Conservation (phyloP, 2,888 invertebrate species). For the Tetragonula carbonaria region DNA sequence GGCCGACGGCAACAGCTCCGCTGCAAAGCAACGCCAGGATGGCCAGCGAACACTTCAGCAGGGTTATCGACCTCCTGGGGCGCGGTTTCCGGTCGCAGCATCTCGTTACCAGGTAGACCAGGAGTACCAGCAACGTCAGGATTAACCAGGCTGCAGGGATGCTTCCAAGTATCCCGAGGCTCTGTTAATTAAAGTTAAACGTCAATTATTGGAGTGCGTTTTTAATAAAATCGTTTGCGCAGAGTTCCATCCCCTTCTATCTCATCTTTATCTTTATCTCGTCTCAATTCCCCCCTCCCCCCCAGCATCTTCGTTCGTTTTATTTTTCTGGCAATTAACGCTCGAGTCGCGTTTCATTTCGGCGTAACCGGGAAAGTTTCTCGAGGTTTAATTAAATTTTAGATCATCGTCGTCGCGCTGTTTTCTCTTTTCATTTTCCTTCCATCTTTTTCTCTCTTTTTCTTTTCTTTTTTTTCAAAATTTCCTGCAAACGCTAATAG, state of each 20-base stretch:
- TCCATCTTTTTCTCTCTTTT: not conserved
- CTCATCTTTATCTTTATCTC: not conserved
- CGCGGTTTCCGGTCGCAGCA: constrained; percentile 98
- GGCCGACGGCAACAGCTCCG: constrained; percentile 94
- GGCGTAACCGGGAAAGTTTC: not conserved
- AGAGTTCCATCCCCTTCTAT: not conserved
- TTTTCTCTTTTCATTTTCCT: not conserved
- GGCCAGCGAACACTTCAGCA: constrained; percentile 92
- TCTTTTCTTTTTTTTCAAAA: constrained; percentile 1
- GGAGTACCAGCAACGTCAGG: constrained; percentile 93
- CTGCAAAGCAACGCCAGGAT: constrained; percentile 94
- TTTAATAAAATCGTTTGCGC: constrained; percentile 11
- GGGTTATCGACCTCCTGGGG: constrained; percentile 94
- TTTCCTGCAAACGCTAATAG: constrained; percentile 21
- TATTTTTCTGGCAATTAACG: constrained; percentile 11
- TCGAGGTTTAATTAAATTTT: constrained; percentile 24
- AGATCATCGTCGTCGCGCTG: not conserved
- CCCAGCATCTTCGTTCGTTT: not conserved
- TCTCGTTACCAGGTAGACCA: constrained; percentile 96
- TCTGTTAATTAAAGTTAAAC: constrained; percentile 85
- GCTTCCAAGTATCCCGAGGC: constrained; percentile 95
- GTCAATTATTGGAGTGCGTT: constrained; percentile 17
- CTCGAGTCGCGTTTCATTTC: not conserved
- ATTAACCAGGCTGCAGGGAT: constrained; percentile 97
- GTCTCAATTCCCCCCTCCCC: no score